phyloP scores from a whole-genome alignment of 2,113 vertebrate species.

The Orycteropus afer region DNA sequence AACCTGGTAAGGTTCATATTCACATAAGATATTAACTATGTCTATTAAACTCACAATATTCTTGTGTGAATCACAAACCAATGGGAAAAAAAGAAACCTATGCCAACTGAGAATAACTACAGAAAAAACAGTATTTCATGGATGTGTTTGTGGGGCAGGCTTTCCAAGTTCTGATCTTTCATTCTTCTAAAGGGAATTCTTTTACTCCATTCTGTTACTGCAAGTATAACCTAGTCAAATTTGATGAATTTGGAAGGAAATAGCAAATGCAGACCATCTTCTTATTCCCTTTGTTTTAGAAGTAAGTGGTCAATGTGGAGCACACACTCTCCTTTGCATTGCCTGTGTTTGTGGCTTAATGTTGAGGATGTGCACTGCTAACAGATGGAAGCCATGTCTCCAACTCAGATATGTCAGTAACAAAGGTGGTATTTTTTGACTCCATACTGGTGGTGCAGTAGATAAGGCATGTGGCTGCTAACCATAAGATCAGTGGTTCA shows the following conservation, averaged over 20 bases:
- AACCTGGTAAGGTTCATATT: not conserved
- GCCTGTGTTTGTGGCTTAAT: not conserved
- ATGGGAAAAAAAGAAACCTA: not conserved
- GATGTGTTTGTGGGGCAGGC: not conserved
- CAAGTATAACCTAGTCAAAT: not conserved
- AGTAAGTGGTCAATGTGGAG: not conserved
- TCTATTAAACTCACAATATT: not conserved
- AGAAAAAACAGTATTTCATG: not conserved
- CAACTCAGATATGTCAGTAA: not conserved
- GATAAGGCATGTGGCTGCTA: no score
- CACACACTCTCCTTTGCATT: not conserved
- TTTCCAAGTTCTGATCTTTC: not conserved
- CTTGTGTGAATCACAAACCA: not conserved
- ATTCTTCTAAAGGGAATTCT: not conserved
- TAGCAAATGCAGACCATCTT: not conserved
- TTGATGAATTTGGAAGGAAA: not conserved
- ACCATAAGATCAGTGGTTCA: no score
- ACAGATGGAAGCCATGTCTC: not conserved
- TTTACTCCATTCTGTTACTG: not conserved
- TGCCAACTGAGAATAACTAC: not conserved
- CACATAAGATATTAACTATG: not conserved
- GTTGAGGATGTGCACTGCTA: not conserved
- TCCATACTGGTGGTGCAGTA: no score
- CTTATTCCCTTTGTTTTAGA: not conserved
- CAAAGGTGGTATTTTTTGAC: not conserved